Evolutionary conservation across 1,140 invertebrate species (phyloP).

Genomic region (Drosophila tani): DNA sequence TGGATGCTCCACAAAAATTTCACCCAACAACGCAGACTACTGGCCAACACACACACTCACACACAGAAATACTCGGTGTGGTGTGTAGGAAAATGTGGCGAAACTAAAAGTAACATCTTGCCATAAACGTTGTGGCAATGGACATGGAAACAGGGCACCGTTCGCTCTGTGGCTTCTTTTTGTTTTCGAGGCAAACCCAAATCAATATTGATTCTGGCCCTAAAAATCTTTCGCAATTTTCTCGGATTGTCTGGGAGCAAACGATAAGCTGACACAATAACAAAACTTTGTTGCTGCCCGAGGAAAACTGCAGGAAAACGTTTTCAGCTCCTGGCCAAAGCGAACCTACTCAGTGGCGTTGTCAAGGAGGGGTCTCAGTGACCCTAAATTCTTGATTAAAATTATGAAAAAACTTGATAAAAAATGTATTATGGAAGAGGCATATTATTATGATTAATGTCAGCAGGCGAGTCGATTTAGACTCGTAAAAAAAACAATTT

Average conservation of each 20-base stretch:
- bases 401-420: neutral
- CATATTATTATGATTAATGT: neutral
- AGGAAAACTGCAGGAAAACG: slow-evolving; percentile 18
- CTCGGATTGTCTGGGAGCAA: slow-evolving; percentile 18
- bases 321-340: slow-evolving; percentile 13
- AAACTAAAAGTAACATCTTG: slow-evolving; percentile 47
- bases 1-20: slow-evolving; percentile 46
- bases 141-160: slow-evolving; percentile 5
- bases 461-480: neutral
- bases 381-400: neutral
- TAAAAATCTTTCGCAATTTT: slow-evolving; percentile 42
- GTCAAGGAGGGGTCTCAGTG: neutral
- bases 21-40: slow-evolving; percentile 26
- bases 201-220: slow-evolving; percentile 52
- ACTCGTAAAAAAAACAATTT: neutral
- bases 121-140: slow-evolving; percentile 41
- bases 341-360: neutral
- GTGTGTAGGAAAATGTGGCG: slow-evolving; percentile 33
- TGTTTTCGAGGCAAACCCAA: slow-evolving; percentile 33
- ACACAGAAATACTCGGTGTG: neutral
- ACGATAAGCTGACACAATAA: slow-evolving; percentile 45
- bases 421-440: too few species aligned
- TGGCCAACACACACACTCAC: neutral
- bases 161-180: neutral
- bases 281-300: slow-evolving; percentile 24